phyloP scores from a whole-genome alignment of 2,888 invertebrate species.

The Drosophila engyochracea region DNA sequence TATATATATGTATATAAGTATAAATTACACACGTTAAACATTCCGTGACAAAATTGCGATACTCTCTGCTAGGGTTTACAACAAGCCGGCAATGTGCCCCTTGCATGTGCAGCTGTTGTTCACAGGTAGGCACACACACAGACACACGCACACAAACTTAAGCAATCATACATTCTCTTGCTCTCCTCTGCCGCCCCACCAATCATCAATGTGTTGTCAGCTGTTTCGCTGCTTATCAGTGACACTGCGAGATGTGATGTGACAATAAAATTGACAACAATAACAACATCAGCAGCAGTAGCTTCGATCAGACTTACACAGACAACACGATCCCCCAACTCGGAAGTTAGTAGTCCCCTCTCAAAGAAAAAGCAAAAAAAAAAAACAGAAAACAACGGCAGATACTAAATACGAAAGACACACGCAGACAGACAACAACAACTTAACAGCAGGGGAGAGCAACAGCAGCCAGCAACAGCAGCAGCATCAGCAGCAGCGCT shows the following conservation, averaged over 20 bases:
- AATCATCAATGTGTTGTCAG: constrained; percentile 34
- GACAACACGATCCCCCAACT: constrained; percentile 43
- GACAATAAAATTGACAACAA: constrained; percentile 26
- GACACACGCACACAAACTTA: not conserved
- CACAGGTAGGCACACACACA: constrained; percentile 57
- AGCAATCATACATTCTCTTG: not conserved
- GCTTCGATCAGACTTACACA: constrained; percentile 42
- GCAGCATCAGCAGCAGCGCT: constrained; percentile 30
- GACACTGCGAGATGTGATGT: constrained; percentile 18
- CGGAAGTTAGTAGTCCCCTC: constrained; percentile 36
- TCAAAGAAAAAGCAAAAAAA: not conserved
- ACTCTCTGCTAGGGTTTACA: constrained; percentile 6
- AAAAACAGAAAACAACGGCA: constrained; percentile 6
- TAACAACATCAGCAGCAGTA: constrained; percentile 13
- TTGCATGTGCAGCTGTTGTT: constrained; percentile 69
- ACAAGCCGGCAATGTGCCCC: not conserved
- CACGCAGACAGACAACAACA: constrained; percentile 39
- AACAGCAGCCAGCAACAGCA: constrained; percentile 6
- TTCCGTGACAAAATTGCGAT: constrained; percentile 22
- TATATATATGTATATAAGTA: no score
- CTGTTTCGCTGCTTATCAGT: constrained; percentile 52
- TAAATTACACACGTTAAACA: not conserved
- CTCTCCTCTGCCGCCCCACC: not conserved
- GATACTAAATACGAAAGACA: constrained; percentile 23
- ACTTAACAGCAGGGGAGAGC: constrained; percentile 18